Base-by-base conservation (phyloP, 2,113 vertebrate species). In the Anoplopoma fimbria region DNA sequence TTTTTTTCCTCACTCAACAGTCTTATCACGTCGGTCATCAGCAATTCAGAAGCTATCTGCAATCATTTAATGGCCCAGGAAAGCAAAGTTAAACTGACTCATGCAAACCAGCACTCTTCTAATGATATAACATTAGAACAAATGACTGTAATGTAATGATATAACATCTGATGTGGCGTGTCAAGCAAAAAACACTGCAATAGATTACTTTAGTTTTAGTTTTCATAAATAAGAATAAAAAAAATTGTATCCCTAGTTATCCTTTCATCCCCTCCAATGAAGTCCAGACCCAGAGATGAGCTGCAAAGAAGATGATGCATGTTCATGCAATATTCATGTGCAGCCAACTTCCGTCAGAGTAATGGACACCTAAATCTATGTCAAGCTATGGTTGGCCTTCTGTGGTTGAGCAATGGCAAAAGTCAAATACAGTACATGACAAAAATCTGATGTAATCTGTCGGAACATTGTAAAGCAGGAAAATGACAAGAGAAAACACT, bases 241-340 rank as follows among this genome's bases (percentile, higher is more conserved):
- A n/a, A n/a, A n/a, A n/a, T n/a, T n/a, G n/a, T n/a, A n/a, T n/a
- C n/a, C n/a, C n/a, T n/a, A n/a, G n/a, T n/a, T n/a, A n/a, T n/a
- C n/a, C n/a, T n/a, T n/a, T n/a, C n/a, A n/a, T n/a, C n/a, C n/a
- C n/a, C n/a, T n/a, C n/a, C n/a, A n/a, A n/a, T n/a, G n/a, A n/a
- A n/a, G n/a, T n/a, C n/a, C n/a, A n/a, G n/a, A n/a, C n/a, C n/a
- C n/a, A n/a, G n/a, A n/a, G n/a, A n/a, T n/a, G n/a, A 38, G 51
- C 71, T 76, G 78, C 71, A 68, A 47, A 14, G 25, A 53, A 19
- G 29, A 81, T 67, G 67, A 77, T 82, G 81, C 76, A 83, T 29
- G 33, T 21, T 72, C 81, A 87, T 92, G 69, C 63, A 93, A 85
- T 87, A 93, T 93, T 88, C 53, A 91, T 84, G 45, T 27, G n/a